A percentile compares a stretch with the other conserved stretches of the same genome.
These are phyloP conservation scores for Sakesphorus luctuosus DNA, from an alignment of 2,113 vertebrate genomes.

Conservation along the genomic window DNA sequence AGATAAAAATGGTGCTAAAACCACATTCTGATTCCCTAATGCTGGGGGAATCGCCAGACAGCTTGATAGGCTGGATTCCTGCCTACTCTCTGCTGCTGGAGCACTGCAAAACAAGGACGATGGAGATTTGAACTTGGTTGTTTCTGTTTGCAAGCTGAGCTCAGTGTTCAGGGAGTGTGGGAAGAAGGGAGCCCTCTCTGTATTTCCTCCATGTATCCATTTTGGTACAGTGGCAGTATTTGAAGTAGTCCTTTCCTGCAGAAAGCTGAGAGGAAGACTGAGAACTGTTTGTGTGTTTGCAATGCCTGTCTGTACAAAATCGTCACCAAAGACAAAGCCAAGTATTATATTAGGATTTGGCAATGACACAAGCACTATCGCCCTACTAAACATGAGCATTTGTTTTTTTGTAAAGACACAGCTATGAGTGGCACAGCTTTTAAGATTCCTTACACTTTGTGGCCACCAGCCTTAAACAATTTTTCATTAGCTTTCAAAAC, in stretches of 20 bases:
- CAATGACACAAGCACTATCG: background rate
- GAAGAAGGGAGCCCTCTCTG: background rate
- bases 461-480: background rate
- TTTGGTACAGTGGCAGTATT: conserved; percentile 49
- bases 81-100: background rate
- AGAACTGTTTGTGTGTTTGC: conserved; percentile 45
- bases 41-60: background rate
- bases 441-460: background rate
- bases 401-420: conserved; percentile 41
- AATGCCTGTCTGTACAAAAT: conserved; percentile 37
- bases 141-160: background rate
- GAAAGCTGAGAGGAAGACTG: conserved; percentile 61
- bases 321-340: conserved; percentile 58
- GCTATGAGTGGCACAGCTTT: conserved; percentile 29
- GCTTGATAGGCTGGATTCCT: background rate
- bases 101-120: background rate
- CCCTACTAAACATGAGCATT: conserved; percentile 3
- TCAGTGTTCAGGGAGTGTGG: background rate
- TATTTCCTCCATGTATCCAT: conserved; percentile 39
- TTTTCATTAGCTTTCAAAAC: background rate
- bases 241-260: conserved; percentile 55
- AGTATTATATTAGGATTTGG: conserved; percentile 63
- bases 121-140: background rate
- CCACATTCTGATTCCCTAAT: background rate
- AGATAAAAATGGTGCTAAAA: background rate